Conservation (phyloP, 2,113 vertebrate genomes). For the Probosciger aterrimus region DNA sequence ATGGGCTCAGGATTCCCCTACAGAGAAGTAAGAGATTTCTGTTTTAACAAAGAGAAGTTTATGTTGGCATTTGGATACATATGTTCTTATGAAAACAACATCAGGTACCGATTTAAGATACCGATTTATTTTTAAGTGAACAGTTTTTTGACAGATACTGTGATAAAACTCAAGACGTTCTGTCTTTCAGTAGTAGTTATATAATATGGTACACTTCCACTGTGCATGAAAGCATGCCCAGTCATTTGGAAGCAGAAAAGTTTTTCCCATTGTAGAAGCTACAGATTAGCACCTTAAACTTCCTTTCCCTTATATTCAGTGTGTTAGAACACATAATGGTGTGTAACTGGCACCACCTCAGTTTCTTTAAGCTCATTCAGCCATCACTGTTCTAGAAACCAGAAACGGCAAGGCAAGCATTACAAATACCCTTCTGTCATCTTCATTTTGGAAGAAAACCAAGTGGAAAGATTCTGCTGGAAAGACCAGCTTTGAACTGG, state of each 20-base stretch:
- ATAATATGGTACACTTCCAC: not conserved
- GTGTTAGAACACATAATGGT: not conserved
- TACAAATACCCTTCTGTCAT: conserved; percentile 51
- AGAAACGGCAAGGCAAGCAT: conserved; percentile 15
- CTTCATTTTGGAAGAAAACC: conserved; percentile 27
- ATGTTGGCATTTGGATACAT: not conserved
- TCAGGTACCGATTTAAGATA: not conserved
- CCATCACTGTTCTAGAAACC: not conserved
- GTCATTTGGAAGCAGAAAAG: not conserved
- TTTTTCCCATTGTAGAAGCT: not conserved
- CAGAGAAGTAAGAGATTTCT: not conserved
- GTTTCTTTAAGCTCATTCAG: not conserved
- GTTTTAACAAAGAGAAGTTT: not conserved
- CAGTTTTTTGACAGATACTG: not conserved
- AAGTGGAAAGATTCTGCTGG: conserved; percentile 27
- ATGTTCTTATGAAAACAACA: not conserved
- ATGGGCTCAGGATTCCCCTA: not conserved
- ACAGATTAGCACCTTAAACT: not conserved
- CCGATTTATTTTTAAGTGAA: not conserved
- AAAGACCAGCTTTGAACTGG: conserved; percentile 4
- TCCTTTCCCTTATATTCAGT: not conserved
- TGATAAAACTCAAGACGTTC: not conserved
- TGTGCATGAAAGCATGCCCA: not conserved
- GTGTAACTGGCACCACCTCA: not conserved
- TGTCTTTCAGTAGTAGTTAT: not conserved